Conservation (phyloP, 1,140 invertebrate species). For the Nasonia giraulti region DNA sequence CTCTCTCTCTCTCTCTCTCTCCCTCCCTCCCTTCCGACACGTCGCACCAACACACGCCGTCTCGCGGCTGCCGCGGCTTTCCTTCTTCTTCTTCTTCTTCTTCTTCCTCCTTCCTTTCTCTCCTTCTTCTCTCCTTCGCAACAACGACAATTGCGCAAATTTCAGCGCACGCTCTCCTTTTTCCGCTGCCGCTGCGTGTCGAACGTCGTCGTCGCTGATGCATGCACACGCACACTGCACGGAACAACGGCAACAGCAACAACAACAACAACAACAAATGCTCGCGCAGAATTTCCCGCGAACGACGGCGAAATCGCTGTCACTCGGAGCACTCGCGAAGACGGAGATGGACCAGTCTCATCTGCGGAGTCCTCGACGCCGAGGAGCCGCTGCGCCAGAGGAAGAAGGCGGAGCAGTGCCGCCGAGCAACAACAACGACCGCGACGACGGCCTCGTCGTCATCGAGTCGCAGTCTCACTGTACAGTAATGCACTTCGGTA, state of each 20-base stretch:
- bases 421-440: background rate
- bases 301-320: background rate
- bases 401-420: background rate
- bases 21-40: conserved; percentile 11
- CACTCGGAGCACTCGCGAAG: too few species aligned
- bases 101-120: conserved; percentile 46
- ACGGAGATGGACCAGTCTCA: background rate
- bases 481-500: background rate
- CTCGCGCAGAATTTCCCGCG: background rate
- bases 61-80: conserved; percentile 35
- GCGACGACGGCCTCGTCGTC: background rate
- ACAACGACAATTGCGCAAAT: conserved; percentile 42
- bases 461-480: background rate
- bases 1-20: background rate
- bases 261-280: too few species aligned
- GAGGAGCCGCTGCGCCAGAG: background rate
- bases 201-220: background rate
- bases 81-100: conserved; percentile 3
- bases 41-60: conserved; percentile 44
- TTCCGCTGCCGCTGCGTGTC: conserved; percentile 83
- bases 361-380: background rate
- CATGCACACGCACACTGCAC: background rate
- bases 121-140: conserved; percentile 45
- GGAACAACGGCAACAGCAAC: background rate
- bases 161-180: conserved; percentile 83